Conservation (phyloP, 1,140 invertebrate genomes). For the Odontomachus brunneus region DNA sequence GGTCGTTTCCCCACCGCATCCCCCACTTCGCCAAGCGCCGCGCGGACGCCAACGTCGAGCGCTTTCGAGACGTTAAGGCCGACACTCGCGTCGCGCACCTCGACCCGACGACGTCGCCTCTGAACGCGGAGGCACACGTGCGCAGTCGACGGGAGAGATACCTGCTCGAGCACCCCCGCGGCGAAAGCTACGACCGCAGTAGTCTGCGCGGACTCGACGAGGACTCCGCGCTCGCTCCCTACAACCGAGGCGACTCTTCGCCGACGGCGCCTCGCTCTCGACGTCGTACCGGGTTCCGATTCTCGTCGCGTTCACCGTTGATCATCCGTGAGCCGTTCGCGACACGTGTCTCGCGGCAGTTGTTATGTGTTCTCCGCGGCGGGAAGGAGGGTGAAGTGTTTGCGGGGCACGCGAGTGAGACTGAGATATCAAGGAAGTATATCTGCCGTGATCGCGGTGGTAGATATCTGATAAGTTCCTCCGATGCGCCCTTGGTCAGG, state of each 20-base stretch:
- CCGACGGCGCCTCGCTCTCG: neutral
- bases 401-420: constrained; percentile 58
- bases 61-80: constrained; percentile 81
- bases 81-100: constrained; percentile 82
- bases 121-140: constrained; percentile 55
- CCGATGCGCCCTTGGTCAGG: constrained; percentile 63
- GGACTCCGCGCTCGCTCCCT: neutral
- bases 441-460: constrained; percentile 34
- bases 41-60: constrained; percentile 79
- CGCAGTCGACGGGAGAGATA: constrained; percentile 12
- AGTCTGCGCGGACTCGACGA: neutral
- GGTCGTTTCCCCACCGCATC: constrained; percentile 72
- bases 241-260: neutral
- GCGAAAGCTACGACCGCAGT: neutral
- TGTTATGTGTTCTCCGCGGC: constrained; percentile 54
- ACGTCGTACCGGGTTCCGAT: neutral
- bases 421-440: constrained; percentile 34
- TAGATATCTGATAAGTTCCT: constrained; percentile 50
- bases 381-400: constrained; percentile 60
- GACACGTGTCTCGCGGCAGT: constrained; percentile 67
- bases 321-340: neutral
- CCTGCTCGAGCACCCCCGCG: neutral
- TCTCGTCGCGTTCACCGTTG: neutral
- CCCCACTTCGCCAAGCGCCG: constrained; percentile 74
- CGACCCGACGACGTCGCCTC: constrained; percentile 79